Evolutionary conservation across 2,113 vertebrate species (phyloP).

Genomic region (Anseranas semipalmata): DNA sequence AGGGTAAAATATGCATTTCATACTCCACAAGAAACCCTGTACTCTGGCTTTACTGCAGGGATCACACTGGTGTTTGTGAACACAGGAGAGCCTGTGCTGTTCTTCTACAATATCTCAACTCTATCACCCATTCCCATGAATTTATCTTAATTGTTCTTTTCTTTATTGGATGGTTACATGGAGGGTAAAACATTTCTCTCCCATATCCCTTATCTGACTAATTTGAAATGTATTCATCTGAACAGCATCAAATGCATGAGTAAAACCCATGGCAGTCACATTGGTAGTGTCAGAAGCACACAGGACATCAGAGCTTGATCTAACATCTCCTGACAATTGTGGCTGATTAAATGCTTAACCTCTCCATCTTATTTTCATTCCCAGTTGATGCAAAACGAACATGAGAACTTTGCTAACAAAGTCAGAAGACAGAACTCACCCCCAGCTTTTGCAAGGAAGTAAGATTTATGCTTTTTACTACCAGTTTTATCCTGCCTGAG

Average conservation of each 20-base stretch:
- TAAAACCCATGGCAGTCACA: background rate
- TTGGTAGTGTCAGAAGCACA: background rate
- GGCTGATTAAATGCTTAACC: slow-evolving; percentile 39
- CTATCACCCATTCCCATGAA: background rate
- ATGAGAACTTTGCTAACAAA: background rate
- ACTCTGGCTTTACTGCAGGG: background rate
- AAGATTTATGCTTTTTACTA: background rate
- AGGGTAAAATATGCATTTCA: background rate
- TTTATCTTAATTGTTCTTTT: background rate
- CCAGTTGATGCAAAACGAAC: background rate
- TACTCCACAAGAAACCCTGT: background rate
- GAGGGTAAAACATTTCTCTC: background rate
- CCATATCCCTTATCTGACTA: background rate
- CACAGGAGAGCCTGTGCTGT: background rate
- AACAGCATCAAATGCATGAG: background rate
- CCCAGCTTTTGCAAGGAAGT: background rate
- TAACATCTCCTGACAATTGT: background rate
- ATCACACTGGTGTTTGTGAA: background rate
- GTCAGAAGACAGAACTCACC: background rate
- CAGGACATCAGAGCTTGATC: background rate
- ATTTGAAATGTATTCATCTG: background rate
- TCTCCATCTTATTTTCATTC: background rate
- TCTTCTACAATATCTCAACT: background rate
- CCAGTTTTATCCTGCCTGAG: background rate
- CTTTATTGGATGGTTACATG: background rate